Conservation (phyloP, 2,888 invertebrate genomes). For the Clusia tigrina region DNA sequence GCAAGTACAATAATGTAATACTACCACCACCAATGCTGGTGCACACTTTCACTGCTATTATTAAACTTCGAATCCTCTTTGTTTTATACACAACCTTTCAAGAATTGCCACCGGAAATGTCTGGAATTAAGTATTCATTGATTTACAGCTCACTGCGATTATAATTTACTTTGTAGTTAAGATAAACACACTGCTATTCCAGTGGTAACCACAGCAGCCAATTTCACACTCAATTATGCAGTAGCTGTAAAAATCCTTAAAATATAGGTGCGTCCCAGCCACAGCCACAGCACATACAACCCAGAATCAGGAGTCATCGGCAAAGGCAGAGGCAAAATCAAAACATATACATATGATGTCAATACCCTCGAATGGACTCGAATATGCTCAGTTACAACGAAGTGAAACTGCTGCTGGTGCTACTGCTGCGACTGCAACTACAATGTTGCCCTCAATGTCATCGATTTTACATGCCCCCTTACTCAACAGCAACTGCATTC, state of each 20-base stretch:
- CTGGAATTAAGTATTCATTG: no score
- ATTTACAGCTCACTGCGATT: no score
- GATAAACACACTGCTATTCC: background rate
- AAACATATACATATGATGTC: background rate
- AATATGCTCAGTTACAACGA: slow-evolving; percentile 22
- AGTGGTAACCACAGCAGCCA: background rate
- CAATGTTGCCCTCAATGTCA: slow-evolving; percentile 63
- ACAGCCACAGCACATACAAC: background rate
- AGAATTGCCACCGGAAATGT: no score
- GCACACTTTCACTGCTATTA: no score
- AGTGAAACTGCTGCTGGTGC: slow-evolving; percentile 23
- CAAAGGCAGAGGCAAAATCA: background rate
- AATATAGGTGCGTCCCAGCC: slow-evolving; percentile 13
- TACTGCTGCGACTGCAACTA: slow-evolving; percentile 38
- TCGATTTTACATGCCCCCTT: slow-evolving; percentile 54
- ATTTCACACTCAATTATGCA: background rate
- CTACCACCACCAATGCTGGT: no score
- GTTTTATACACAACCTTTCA: no score
- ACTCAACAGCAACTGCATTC: no score
- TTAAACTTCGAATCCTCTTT: no score
- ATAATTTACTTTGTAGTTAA: background rate
- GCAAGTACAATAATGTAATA: no score
- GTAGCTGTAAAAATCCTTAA: background rate
- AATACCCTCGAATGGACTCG: background rate
- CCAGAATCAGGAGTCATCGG: background rate